phyloP scores from a whole-genome alignment of 2,888 invertebrate species.

The Callyntrura guangdongensis region DNA sequence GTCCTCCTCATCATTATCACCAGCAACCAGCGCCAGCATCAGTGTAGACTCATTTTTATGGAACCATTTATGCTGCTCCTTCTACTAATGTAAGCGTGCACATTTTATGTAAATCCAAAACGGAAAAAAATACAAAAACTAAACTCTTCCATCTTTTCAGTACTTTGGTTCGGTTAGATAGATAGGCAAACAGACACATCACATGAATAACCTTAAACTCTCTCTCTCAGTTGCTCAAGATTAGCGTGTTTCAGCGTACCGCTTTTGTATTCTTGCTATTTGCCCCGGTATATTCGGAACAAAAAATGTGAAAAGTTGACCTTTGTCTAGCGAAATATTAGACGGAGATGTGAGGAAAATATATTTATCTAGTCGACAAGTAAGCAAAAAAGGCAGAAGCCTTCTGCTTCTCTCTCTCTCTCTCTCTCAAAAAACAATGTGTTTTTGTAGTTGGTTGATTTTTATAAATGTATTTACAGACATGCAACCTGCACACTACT shows the following conservation, averaged over 20 bases:
- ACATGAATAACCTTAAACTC: constrained; percentile 55
- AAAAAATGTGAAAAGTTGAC: constrained; percentile 67
- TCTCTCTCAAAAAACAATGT: neutral
- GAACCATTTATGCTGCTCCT: constrained; percentile 14
- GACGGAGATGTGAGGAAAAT: constrained; percentile 21
- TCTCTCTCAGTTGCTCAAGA: neutral
- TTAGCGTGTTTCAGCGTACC: neutral
- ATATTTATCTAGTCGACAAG: neutral
- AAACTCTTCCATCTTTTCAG: neutral
- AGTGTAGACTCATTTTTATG: constrained; percentile 1
- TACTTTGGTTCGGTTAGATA: neutral
- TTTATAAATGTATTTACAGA: constrained; percentile 22
- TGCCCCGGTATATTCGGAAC: neutral
- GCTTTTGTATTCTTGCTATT: constrained; percentile 29
- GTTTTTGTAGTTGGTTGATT: neutral
- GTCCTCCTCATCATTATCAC: constrained; percentile 16
- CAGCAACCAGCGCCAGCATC: neutral
- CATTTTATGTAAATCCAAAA: constrained; percentile 26
- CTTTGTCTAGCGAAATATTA: constrained; percentile 57
- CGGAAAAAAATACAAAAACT: too few relatives aligned
- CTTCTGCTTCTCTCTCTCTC: too few relatives aligned
- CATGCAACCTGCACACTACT: constrained; percentile 28
- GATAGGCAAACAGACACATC: constrained; percentile 23
- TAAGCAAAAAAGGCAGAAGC: neutral
- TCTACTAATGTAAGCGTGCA: constrained; percentile 30